Evolutionary conservation across 1,140 invertebrate genomes (phyloP).

Genomic region (Tetragnatha versicolor): DNA sequence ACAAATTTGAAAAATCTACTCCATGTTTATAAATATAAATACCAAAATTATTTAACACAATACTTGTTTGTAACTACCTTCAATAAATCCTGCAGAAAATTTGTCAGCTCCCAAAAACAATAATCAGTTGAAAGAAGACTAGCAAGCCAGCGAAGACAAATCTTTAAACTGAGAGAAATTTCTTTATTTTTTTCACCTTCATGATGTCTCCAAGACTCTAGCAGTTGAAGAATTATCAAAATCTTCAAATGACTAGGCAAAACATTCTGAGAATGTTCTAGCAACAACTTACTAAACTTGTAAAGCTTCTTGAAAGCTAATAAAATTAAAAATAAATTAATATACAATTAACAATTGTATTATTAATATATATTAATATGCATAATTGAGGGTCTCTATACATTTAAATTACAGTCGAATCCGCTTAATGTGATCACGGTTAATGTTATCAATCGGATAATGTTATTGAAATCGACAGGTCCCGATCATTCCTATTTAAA

Average conservation of each 20-base stretch:
- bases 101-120: background rate
- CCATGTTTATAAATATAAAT: background rate
- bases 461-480: no score
- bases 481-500: no score
- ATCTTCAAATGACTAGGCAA: constrained; percentile 4
- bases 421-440: no score
- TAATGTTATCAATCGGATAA: no score
- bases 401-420: no score
- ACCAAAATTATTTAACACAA: background rate
- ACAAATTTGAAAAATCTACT: background rate
- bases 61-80: background rate
- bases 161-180: background rate
- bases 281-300: background rate
- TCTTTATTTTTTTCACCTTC: background rate
- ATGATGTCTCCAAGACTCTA: background rate
- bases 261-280: background rate
- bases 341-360: no score
- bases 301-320: constrained; percentile 7
- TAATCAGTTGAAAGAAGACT: background rate
- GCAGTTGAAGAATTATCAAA: background rate
- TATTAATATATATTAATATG: no score
- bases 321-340: background rate
- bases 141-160: background rate
- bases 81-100: background rate
- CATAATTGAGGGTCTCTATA: no score